phyloP scores from a whole-genome alignment of 2,113 vertebrate genomes.

The Promerops cafer region DNA sequence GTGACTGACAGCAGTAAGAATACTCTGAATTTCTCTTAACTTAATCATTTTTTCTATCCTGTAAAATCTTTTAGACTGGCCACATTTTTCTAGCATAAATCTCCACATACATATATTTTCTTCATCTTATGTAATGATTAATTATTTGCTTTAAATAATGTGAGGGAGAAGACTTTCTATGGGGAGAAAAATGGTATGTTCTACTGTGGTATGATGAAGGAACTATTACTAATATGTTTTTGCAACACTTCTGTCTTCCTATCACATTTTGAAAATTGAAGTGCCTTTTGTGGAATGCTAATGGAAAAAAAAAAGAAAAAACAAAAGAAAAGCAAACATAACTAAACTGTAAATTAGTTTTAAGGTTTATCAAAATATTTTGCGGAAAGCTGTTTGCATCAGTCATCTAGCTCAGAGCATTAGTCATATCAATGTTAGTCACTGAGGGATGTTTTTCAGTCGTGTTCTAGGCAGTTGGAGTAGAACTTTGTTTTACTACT shows the following conservation, averaged over 20 bases:
- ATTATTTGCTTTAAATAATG: not conserved
- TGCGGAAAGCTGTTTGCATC: not conserved
- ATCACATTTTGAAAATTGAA: not conserved
- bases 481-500: not conserved
- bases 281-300: not conserved
- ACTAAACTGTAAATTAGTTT: not conserved
- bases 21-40: not conserved
- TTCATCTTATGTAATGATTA: not conserved
- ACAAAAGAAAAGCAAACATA: not conserved
- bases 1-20: not conserved
- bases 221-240: not conserved
- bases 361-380: not conserved
- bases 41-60: not conserved
- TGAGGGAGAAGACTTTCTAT: not conserved
- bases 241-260: not conserved
- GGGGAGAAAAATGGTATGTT: not conserved
- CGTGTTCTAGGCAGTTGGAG: not conserved
- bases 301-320: not conserved
- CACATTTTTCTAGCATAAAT: rapidly evolving
- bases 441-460: not conserved
- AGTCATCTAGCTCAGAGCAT: not conserved
- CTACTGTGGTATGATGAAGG: not conserved
- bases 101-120: not conserved
- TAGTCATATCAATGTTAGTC: not conserved
- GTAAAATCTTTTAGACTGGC: not conserved